phyloP scores from a whole-genome alignment of 2,888 invertebrate species.

The Dryobota labecula region DNA sequence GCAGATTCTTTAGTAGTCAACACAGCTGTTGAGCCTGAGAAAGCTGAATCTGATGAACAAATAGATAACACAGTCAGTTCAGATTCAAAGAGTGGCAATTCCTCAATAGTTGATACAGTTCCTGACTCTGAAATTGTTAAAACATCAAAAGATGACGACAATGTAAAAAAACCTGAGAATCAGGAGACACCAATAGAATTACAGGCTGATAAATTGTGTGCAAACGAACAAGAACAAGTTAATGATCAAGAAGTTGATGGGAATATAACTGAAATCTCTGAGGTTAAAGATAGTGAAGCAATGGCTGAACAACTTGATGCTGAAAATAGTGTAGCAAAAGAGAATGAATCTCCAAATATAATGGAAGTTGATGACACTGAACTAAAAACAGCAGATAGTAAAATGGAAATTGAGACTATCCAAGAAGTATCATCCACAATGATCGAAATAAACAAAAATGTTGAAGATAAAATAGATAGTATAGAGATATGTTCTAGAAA shows the following conservation, averaged over 20 bases:
- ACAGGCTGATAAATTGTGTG: background rate
- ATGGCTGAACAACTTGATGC: background rate
- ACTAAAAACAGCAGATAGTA: constrained; percentile 6
- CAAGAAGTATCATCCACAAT: constrained; percentile 16
- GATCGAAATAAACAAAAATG: constrained; percentile 4
- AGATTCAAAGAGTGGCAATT: constrained; percentile 6
- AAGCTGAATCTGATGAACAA: background rate
- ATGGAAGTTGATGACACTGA: constrained; percentile 42
- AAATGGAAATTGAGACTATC: constrained; percentile 3
- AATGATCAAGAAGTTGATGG: background rate
- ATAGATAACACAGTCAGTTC: background rate
- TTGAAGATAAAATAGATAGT: constrained; percentile 1
- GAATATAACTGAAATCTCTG: background rate
- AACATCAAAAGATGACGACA: background rate
- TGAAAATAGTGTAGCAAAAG: constrained; percentile 9
- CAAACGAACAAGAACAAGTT: background rate
- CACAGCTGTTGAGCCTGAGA: background rate
- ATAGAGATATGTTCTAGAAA: constrained; percentile 33
- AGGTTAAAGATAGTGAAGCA: background rate
- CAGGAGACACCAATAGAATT: background rate
- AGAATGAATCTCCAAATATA: constrained; percentile 29
- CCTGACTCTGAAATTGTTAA: background rate
- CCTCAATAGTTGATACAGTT: background rate
- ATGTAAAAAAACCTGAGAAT: background rate
- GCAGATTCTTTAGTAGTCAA: background rate